Base-by-base conservation (phyloP, 1,140 invertebrate genomes). In the Ephestia elutella region DNA sequence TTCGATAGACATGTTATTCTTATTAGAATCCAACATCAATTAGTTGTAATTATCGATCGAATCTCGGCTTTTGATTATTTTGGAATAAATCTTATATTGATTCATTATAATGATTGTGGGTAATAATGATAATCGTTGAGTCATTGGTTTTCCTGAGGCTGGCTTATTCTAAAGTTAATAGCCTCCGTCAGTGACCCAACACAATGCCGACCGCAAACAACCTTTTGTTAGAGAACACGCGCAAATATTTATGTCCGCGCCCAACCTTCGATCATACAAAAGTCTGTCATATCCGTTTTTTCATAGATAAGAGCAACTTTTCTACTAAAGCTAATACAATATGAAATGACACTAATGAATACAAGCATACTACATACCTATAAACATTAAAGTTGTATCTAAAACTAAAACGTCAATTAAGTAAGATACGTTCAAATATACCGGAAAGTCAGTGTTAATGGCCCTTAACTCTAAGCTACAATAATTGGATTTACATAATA, bases 11-110 rank as follows among this genome's bases (percentile, higher is more conserved):
- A 17, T 53, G 50, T 53, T 53, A 25, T 53, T 53, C 50, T 25
- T n/a, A 53, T 53, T 53, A 53, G 20, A 25, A 53, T 25, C 17
- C 50, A 19, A 53, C 50, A 53, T 53, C 50, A 53, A 53, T 25
- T 53, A 53, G 17, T 21, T n/a, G 50, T 18, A 53, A 53, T 53
- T 53, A 25, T 53, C 50, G 50, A 5, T 53, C 15, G 10, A 44
- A 15, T 44, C n/a, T 44, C 38, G 38, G 38, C 13, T 44, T 44
- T 44, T 44, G 13, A 44, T 44, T 44, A 44, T 44, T 44, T 44
- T 44, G 7, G 5, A 15, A 44, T 44, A 44, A 44, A 15, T 44
- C 15, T 44, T 44, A 44, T 15, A 15, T 44, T 17, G 15, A 44
- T 44, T 44, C n/a, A 44, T 17, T 44, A 15, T 15, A 44, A 15